phyloP scores from a whole-genome alignment of 2,888 invertebrate genomes.

The Lepidocyrtoides sp. region DNA sequence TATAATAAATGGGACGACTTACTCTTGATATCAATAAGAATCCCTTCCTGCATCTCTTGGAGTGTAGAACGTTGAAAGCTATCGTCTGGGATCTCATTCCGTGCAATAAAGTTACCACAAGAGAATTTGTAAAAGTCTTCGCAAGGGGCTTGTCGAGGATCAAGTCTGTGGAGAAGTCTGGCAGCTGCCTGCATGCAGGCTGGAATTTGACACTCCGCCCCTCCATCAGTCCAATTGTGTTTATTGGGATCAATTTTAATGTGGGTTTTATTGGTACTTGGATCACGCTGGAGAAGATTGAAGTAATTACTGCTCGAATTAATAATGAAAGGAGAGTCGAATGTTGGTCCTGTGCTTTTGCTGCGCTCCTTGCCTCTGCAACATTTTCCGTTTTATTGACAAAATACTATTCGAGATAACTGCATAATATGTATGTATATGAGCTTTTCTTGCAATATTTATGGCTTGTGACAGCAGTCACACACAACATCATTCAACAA shows the following conservation, averaged over 20 bases:
- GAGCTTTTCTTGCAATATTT: no score
- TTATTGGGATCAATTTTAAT: constrained; percentile 59
- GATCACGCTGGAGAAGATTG: constrained; percentile 15
- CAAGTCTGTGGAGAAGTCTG: constrained; percentile 86
- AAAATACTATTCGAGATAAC: no score
- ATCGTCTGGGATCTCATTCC: constrained; percentile 86
- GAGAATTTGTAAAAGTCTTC: constrained; percentile 87
- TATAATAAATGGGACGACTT: constrained; percentile 78
- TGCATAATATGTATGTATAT: no score
- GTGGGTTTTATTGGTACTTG: constrained; percentile 32
- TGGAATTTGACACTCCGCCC: constrained; percentile 84
- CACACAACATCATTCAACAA: no score
- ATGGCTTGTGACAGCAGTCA: no score
- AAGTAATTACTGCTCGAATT: constrained; percentile 57
- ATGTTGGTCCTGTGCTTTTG: constrained; percentile 11
- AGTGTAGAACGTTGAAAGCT: constrained; percentile 86
- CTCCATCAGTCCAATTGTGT: constrained; percentile 58
- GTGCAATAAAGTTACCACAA: constrained; percentile 86
- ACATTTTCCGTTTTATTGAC: no score
- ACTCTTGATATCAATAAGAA: constrained; percentile 86
- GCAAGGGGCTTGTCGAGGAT: constrained; percentile 86
- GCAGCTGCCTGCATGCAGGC: constrained; percentile 86
- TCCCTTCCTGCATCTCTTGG: constrained; percentile 87
- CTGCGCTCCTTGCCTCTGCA: no score
- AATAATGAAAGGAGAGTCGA: constrained; percentile 6